phyloP scores from a whole-genome alignment of 2,797 vertebrate genomes.

The Podarcis siculus region DNA sequence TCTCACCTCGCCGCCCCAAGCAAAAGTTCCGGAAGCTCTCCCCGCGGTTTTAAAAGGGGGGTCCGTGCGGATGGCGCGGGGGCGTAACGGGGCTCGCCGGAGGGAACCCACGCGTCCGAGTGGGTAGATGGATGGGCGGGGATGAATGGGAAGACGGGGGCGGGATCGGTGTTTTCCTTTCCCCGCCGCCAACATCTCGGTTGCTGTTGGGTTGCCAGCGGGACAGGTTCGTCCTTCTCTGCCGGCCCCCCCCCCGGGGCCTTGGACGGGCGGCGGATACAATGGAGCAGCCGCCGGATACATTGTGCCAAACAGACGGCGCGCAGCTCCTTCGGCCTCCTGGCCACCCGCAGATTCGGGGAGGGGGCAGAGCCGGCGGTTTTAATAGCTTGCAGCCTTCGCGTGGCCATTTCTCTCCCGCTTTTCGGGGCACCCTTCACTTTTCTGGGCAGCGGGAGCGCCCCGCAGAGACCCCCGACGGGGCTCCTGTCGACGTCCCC shows the following conservation, averaged over 20 bases:
- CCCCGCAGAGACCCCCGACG: neutral
- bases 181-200: neutral
- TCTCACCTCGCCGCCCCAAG: neutral
- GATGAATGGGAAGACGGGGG: neutral
- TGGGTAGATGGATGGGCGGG: neutral
- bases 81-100: neutral
- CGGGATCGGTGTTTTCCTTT: neutral
- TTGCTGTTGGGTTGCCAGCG: neutral
- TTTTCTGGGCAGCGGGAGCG: neutral
- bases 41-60: neutral
- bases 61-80: too few species aligned
- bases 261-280: neutral
- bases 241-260: neutral
- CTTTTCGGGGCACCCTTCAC: neutral
- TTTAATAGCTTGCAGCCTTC: slow-evolving; percentile 17
- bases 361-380: neutral
- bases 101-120: slow-evolving; percentile 24
- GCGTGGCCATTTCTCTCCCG: fast-evolving
- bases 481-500: neutral
- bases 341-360: neutral
- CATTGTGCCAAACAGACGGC: neutral
- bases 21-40: neutral
- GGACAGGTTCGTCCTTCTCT: neutral
- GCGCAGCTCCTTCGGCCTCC: neutral
- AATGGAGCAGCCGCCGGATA: neutral